Evolutionary conservation across 2,888 invertebrate species (phyloP), one percentile per base, ranked within the genome.

Genomic region (Plebejus melissa): DNA sequence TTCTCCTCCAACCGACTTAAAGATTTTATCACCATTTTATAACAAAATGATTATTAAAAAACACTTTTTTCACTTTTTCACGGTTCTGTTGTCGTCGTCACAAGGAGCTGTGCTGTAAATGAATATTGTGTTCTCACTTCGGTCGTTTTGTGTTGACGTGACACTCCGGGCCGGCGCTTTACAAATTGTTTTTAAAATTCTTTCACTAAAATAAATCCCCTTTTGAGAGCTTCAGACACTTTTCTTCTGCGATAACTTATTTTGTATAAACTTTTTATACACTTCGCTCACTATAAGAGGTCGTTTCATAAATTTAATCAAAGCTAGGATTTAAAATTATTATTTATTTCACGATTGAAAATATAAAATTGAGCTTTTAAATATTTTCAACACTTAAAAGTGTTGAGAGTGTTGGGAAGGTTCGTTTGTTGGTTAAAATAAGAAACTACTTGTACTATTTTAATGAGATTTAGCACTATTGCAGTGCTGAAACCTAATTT

Each of bases 161-260:
- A 65, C 65, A 36, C 32, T 60, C 13, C 32, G 13, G 13, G 32
- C 65, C 32, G 60, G 60, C 60, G 65, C 65, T 65, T 13, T 32
- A 36, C 13, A 65, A 65, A 65, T 65, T 65, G 65, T 36, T 65
- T 65, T 65, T 65, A 65, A 65, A 65, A 36, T 65, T 60, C 60
- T 28, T 65, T 16, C 7, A 13, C 32, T 36, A 65, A 36, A 65
- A 13, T 65, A 65, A 65, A 65, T 65, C 32, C 28, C 60, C 65
- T 32, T 32, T 32, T 32, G 65, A 36, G 28, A 32, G 65, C 65
- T 36, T 65, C 16, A 16, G 65, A 65, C 32, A 65, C 32, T 65
- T 65, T 65, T 65, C 32, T 65, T 65, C 13, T 32, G 65, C 65
- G 16, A 65, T 13, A 65, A 32, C 65, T 32, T 36, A 36, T 65